Evolutionary conservation across 1,140 invertebrate species (phyloP).

Genomic region (Drosophila bipectinata): DNA sequence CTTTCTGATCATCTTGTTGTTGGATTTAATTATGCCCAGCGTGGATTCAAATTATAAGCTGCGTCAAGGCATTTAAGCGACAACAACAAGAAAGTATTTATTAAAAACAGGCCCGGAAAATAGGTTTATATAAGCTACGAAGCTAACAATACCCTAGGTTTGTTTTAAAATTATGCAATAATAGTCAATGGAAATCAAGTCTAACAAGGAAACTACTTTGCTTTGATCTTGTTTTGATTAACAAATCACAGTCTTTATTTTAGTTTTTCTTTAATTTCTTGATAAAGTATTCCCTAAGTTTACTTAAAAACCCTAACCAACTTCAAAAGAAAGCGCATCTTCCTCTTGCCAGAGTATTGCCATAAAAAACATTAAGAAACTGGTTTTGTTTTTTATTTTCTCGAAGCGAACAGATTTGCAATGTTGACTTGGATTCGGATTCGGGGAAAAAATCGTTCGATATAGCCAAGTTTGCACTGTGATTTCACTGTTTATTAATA

Average conservation of each 20-base stretch:
- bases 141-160: conserved; percentile 26
- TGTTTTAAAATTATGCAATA: background rate
- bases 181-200: no score
- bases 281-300: background rate
- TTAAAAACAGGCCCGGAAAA: conserved; percentile 28
- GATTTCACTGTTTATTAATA: conserved; percentile 44
- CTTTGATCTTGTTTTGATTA: background rate
- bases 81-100: conserved; percentile 28
- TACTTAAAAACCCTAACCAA: background rate
- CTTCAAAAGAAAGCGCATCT: background rate
- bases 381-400: conserved; percentile 39
- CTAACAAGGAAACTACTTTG: background rate
- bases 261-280: background rate
- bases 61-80: conserved; percentile 33
- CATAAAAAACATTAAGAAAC: conserved; percentile 28
- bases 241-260: background rate
- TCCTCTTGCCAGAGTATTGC: conserved; percentile 15
- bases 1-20: conserved; percentile 10
- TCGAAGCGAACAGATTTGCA: conserved; percentile 32
- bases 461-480: conserved; percentile 32
- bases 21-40: conserved; percentile 30
- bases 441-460: conserved; percentile 42
- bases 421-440: conserved; percentile 42
- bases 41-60: conserved; percentile 42
- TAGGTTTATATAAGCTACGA: conserved; percentile 11